Evolutionary conservation across 2,113 vertebrate genomes (phyloP).

Genomic region (Heliornis fulica): DNA sequence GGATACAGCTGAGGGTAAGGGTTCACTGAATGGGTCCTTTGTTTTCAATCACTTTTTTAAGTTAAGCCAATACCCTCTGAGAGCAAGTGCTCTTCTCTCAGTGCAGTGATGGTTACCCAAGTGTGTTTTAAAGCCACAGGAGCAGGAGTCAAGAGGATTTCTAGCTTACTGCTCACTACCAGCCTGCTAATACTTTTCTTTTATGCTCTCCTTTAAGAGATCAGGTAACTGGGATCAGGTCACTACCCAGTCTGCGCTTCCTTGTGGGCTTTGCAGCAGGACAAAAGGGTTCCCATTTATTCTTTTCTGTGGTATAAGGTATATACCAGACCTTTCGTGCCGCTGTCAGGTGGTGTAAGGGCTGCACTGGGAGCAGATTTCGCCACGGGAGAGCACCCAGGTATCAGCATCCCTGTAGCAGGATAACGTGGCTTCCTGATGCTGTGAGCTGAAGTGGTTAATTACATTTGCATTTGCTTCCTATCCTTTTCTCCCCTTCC

Average conservation of each 20-base stretch:
- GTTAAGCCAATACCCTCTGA: not conserved
- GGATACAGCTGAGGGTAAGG: not conserved
- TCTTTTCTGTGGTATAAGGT: not conserved
- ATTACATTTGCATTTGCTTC: not conserved
- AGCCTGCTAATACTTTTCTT: not conserved
- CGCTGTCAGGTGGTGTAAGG: rapidly evolving
- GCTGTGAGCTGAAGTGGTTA: not conserved
- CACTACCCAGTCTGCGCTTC: rapidly evolving
- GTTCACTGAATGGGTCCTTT: not conserved
- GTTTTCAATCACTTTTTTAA: not conserved
- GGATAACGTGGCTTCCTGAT: not conserved
- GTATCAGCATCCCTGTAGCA: not conserved
- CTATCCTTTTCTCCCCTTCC: not conserved
- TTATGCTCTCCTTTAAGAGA: not conserved
- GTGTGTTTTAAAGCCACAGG: not conserved
- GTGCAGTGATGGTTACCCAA: not conserved
- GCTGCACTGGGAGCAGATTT: not conserved
- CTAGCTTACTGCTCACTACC: not conserved
- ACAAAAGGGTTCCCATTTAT: not conserved
- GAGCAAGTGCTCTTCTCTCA: not conserved
- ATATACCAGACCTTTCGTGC: not conserved
- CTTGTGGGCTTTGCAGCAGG: not conserved
- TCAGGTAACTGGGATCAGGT: not conserved
- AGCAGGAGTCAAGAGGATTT: not conserved
- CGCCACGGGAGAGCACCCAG: rapidly evolving